phyloP scores from a whole-genome alignment of 2,797 vertebrate genomes.

The Mastacembelus armatus region DNA sequence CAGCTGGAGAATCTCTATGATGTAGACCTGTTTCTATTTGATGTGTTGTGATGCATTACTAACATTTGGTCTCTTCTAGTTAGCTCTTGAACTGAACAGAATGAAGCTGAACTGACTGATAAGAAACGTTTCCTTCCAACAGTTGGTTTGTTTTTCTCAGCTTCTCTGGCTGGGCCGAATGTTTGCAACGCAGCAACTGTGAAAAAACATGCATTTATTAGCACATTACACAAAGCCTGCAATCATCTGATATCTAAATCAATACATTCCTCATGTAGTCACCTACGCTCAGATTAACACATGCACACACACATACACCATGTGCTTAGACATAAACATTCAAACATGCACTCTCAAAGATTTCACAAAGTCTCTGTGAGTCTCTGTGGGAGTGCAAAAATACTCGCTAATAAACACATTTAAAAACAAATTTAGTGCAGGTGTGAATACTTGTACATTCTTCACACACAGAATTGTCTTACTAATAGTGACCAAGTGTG shows the following conservation, averaged over 20 bases:
- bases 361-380: background rate
- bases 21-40: no score
- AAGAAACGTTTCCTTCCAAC: no score
- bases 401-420: background rate
- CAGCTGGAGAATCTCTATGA: no score
- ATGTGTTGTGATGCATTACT: no score
- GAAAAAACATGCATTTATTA: conserved; percentile 22
- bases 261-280: conserved; percentile 20
- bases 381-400: background rate
- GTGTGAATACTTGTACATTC: background rate
- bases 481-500: no score
- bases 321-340: background rate
- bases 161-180: no score
- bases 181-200: conserved; percentile 6
- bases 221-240: conserved; percentile 4
- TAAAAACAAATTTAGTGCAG: background rate
- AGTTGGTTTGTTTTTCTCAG: no score
- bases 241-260: conserved; percentile 34
- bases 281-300: conserved; percentile 19
- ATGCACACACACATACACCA: background rate
- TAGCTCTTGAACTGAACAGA: no score
- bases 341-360: background rate
- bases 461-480: background rate
- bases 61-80: no score
- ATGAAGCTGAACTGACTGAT: no score